Conservation (phyloP, 2,888 invertebrate genomes). For the Pantelozetes paolii region DNA sequence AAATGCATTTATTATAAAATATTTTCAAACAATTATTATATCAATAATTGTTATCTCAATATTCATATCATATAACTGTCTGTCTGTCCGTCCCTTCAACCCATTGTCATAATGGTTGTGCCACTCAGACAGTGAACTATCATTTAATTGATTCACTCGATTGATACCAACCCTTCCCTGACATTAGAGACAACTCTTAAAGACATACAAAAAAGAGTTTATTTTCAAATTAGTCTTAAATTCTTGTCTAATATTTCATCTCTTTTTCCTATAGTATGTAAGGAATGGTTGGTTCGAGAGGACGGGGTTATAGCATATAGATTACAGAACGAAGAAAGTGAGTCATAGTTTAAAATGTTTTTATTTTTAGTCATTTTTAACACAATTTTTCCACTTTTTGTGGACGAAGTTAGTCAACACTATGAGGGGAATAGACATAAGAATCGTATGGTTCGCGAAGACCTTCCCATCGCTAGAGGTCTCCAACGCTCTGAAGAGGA, state of each 20-base stretch:
- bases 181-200: not conserved
- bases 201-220: no score
- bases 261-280: slow-evolving; percentile 59
- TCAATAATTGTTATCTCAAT: not conserved
- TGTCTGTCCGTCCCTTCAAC: no score
- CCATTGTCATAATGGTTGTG: not conserved
- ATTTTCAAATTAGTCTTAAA: no score
- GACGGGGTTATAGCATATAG: slow-evolving; percentile 75
- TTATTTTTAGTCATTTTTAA: not conserved
- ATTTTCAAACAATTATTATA: not conserved
- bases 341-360: slow-evolving; percentile 50
- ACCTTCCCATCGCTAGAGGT: slow-evolving; percentile 68
- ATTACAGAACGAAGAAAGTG: slow-evolving; percentile 75
- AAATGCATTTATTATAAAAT: no score
- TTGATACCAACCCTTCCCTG: not conserved
- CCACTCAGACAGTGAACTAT: not conserved
- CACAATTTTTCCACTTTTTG: no score
- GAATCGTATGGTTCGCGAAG: slow-evolving; percentile 71
- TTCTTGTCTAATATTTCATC: no score
- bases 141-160: not conserved
- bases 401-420: slow-evolving; percentile 63
- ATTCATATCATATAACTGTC: not conserved
- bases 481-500: slow-evolving; percentile 68
- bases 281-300: slow-evolving; percentile 77
- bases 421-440: slow-evolving; percentile 69